Conservation (phyloP, 2,113 vertebrate genomes). For the Rhinolophus ferrumequinum region DNA sequence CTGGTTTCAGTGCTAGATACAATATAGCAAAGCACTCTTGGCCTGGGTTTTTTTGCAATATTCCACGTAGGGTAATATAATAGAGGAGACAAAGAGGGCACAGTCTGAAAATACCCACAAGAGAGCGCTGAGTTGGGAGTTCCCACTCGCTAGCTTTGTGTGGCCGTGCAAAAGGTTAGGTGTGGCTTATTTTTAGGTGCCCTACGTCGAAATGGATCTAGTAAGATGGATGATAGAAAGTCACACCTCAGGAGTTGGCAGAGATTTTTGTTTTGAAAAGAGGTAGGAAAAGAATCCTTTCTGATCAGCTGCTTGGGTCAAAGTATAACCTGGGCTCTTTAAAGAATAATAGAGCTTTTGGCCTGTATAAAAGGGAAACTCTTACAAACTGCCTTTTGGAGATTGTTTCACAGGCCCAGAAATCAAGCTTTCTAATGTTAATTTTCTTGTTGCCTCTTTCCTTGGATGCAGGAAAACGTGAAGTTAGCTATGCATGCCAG, state of each 20-base stretch:
- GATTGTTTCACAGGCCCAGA: neutral
- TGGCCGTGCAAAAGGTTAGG: constrained; percentile 83
- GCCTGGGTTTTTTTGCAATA: neutral
- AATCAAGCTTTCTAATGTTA: neutral
- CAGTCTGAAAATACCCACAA: constrained; percentile 73
- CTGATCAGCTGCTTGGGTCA: neutral
- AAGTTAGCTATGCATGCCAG: neutral
- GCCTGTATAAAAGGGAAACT: neutral
- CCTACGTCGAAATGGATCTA: constrained; percentile 77
- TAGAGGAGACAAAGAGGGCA: constrained; percentile 68
- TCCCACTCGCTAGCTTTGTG: constrained; percentile 76
- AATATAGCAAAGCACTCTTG: constrained; percentile 15
- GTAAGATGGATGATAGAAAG: constrained; percentile 79
- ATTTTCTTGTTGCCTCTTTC: neutral
- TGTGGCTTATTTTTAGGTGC: constrained; percentile 84
- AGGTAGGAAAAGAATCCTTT: neutral
- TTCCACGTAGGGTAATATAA: constrained; percentile 32
- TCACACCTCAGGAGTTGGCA: constrained; percentile 40
- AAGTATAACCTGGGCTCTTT: neutral
- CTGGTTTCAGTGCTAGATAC: neutral
- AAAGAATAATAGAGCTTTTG: neutral
- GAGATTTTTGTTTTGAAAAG: constrained; percentile 43
- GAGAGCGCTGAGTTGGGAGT: constrained; percentile 64
- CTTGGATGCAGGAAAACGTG: neutral
- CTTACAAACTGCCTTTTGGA: neutral